A percentile compares a stretch with the other conserved stretches of the same genome.
Evolutionary conservation across 2,113 vertebrate genomes (phyloP).

Genomic region (Eudyptes chrysolophus): DNA sequence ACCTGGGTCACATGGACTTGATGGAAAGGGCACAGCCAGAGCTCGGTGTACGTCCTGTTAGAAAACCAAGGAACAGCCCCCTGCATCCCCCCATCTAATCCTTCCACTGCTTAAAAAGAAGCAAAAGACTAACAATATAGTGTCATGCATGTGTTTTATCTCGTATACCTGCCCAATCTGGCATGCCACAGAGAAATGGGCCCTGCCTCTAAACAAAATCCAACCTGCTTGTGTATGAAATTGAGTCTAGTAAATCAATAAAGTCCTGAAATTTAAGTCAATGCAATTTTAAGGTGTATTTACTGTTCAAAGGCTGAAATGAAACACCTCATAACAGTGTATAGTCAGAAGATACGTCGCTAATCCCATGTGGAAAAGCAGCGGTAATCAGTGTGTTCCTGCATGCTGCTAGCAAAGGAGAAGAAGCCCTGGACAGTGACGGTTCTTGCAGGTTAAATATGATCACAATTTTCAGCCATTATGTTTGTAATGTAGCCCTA

Average conservation of each 20-base stretch:
- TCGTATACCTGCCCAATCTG: not conserved
- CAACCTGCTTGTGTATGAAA: not conserved
- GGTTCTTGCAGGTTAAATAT: not conserved
- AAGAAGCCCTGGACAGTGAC: not conserved
- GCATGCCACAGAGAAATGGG: not conserved
- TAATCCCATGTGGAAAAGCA: not conserved
- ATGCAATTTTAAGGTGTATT: not conserved
- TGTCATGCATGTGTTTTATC: not conserved
- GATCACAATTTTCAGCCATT: not conserved
- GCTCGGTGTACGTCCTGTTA: accelerated
- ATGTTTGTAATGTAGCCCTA: not conserved
- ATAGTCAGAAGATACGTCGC: not conserved
- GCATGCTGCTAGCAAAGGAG: not conserved
- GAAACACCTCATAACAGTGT: not conserved
- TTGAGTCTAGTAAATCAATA: not conserved
- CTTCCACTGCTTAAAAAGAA: not conserved
- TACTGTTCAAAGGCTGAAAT: not conserved
- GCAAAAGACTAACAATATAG: not conserved
- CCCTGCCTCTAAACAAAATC: not conserved
- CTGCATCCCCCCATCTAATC: not conserved
- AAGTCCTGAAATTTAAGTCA: not conserved
- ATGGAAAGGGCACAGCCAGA: not conserved
- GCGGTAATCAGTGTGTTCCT: not conserved
- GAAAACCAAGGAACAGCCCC: not conserved
- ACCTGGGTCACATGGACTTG: not conserved